Conservation (phyloP, 2,113 vertebrate genomes). For the Emydocephalus ijimae region DNA sequence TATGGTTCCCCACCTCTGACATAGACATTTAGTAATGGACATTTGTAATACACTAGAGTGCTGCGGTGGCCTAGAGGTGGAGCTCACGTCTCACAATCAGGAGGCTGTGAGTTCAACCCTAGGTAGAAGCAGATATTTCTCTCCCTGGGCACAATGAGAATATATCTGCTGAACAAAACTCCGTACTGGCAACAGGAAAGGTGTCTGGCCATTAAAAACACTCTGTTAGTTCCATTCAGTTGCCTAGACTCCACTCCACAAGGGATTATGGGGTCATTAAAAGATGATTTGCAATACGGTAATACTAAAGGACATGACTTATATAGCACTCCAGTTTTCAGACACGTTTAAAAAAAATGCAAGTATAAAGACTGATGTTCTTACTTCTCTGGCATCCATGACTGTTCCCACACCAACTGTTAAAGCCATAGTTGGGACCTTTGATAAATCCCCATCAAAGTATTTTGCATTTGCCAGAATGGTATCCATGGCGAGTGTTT, state of each 20-base stretch:
- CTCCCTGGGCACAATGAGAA: no score
- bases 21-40: neutral
- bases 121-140: no score
- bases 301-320: neutral
- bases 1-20: neutral
- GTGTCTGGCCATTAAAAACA: no score
- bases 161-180: no score
- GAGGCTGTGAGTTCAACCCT: no score
- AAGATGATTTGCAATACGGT: neutral
- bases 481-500: conserved; percentile 82
- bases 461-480: conserved; percentile 84
- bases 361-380: conserved; percentile 21
- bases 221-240: no score
- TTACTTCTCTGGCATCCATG: conserved; percentile 84
- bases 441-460: conserved; percentile 79
- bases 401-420: conserved; percentile 84
- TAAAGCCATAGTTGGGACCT: conserved; percentile 82
- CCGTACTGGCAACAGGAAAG: no score
- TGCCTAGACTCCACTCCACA: no score
- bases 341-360: neutral
- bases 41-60: neutral
- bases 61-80: no score
- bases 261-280: no score
- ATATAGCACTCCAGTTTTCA: neutral
- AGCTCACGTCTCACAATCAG: no score